phyloP scores from a whole-genome alignment of 2,113 vertebrate species.

The Meles meles region DNA sequence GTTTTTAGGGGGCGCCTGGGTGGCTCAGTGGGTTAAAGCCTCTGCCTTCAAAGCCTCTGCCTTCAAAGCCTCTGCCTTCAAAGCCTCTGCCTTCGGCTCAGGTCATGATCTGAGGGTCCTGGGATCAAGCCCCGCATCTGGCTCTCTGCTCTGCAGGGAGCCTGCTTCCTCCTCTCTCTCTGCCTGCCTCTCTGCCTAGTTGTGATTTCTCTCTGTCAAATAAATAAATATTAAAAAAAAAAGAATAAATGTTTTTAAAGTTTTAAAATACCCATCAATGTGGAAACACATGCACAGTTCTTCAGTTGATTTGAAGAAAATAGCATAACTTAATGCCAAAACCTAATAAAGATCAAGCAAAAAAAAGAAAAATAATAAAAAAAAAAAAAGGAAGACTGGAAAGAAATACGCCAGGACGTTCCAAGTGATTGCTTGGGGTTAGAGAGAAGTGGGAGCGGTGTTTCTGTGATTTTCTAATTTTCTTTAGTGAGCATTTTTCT shows the following conservation, averaged over 20 bases:
- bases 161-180: too few relatives aligned
- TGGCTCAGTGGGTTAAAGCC: too few relatives aligned
- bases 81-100: too few relatives aligned
- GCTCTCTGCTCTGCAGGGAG: too few relatives aligned
- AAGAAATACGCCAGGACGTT: not conserved
- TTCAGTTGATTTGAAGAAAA: not conserved
- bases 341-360: not conserved
- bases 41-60: too few relatives aligned
- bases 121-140: too few relatives aligned
- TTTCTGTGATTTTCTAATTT: slow-evolving; percentile 22
- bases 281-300: not conserved
- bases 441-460: not conserved
- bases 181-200: too few relatives aligned
- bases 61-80: too few relatives aligned
- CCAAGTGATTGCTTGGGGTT: not conserved
- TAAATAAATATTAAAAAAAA: too few relatives aligned
- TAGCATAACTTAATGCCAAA: not conserved
- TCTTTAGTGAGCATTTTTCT: not conserved
- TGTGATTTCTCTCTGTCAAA: too few relatives aligned
- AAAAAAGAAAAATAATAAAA: not conserved
- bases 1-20: too few relatives aligned
- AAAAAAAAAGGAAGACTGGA: not conserved
- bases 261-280: not conserved
- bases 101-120: too few relatives aligned
- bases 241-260: not conserved